Evolutionary conservation across 2,797 vertebrate species (phyloP).

Genomic region (Lateolabrax maculatus): DNA sequence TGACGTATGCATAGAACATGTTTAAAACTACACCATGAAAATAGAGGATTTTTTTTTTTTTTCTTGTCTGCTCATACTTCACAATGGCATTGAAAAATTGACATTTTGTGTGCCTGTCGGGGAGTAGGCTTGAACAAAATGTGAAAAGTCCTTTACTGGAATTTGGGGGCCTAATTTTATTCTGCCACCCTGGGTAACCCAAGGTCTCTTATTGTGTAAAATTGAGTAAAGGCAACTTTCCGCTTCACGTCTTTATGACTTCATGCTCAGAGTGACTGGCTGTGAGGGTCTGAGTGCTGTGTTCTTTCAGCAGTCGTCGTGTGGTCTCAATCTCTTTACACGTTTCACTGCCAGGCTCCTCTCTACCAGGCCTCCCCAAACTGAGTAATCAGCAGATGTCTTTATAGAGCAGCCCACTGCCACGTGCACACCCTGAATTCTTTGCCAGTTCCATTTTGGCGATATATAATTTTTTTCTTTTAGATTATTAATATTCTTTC

Average conservation of each 20-base stretch:
- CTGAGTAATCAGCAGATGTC: constrained; percentile 88
- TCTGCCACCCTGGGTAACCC: constrained; percentile 72
- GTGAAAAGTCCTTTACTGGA: constrained; percentile 71
- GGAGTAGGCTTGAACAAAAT: constrained; percentile 59
- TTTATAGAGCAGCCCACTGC: constrained; percentile 80
- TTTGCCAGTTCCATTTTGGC: constrained; percentile 79
- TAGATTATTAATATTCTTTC: constrained; percentile 74
- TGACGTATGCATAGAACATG: constrained; percentile 35
- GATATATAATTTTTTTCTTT: constrained; percentile 66
- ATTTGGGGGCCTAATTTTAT: constrained; percentile 72
- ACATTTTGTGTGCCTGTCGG: constrained; percentile 56
- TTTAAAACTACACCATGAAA: constrained; percentile 44
- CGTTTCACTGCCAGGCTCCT: constrained; percentile 78
- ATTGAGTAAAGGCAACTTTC: constrained; percentile 76
- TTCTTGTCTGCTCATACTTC: constrained; percentile 41
- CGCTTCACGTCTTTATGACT: constrained; percentile 74
- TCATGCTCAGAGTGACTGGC: constrained; percentile 75
- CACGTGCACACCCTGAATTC: constrained; percentile 68
- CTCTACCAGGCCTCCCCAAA: constrained; percentile 79
- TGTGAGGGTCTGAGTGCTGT: constrained; percentile 72
- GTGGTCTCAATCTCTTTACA: constrained; percentile 83
- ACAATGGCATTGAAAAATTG: constrained; percentile 53
- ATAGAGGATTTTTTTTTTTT: constrained; percentile 36
- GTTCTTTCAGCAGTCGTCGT: constrained; percentile 79
- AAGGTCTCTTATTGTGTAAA: constrained; percentile 74